Conservation (phyloP, 2,797 vertebrate genomes). For the Carduelis carduelis region DNA sequence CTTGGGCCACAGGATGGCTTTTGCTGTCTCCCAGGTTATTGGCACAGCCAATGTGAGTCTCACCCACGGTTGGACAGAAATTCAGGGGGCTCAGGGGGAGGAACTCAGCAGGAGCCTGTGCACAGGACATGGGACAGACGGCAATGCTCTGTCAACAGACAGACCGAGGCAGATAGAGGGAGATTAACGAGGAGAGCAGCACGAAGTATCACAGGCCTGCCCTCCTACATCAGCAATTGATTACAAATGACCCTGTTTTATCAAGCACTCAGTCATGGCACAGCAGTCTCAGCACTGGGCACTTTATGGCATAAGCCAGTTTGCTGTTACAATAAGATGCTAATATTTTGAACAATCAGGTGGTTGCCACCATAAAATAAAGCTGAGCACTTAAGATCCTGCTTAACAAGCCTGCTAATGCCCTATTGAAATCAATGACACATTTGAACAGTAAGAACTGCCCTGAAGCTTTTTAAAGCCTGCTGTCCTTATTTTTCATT, state of each 20-base stretch:
- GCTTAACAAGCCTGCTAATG: conserved; percentile 49
- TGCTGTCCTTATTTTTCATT: conserved; percentile 30
- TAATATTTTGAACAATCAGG: conserved; percentile 16
- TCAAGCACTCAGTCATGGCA: background rate
- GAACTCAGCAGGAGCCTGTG: background rate
- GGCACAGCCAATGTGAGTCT: fast-evolving
- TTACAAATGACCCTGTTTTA: background rate
- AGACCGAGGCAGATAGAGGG: background rate
- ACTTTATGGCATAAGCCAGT: background rate
- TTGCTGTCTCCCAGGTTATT: background rate
- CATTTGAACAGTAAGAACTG: conserved; percentile 36
- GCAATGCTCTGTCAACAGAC: background rate
- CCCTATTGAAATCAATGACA: conserved; percentile 48
- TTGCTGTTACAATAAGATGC: background rate
- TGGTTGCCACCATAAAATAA: background rate
- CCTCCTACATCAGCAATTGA: background rate
- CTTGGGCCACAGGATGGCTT: background rate
- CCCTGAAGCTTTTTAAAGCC: conserved; percentile 39
- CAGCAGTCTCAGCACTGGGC: background rate
- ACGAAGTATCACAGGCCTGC: background rate
- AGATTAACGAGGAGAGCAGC: background rate
- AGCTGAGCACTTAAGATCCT: conserved; percentile 11
- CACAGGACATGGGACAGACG: background rate
- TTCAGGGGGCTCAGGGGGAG: fast-evolving
- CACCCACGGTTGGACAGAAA: background rate